These are phyloP conservation scores for Pogona vitticeps DNA, from an alignment of 2,113 vertebrate species.

Conservation along the genomic window DNA sequence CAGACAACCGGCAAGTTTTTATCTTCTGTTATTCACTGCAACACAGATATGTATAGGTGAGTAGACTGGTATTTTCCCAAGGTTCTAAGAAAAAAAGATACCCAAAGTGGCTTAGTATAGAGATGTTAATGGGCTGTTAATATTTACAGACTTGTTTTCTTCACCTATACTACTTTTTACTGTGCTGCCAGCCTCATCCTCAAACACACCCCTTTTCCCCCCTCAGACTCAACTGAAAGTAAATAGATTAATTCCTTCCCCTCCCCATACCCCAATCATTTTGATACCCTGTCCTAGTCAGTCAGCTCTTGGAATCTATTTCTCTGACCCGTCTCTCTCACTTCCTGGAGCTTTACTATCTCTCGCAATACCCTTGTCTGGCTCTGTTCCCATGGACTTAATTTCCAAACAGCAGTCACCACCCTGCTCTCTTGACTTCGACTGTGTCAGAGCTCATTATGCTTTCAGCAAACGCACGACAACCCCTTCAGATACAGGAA, in stretches of 20 bases:
- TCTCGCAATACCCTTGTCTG: background rate
- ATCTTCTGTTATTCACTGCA: background rate
- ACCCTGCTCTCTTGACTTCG: background rate
- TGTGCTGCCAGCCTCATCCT: background rate
- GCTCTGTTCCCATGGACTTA: slow-evolving; percentile 38
- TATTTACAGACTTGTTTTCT: background rate
- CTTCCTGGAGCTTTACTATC: slow-evolving; percentile 25
- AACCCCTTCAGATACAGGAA: slow-evolving; percentile 36
- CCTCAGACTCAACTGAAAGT: background rate
- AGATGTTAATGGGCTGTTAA: background rate
- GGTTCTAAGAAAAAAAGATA: background rate
- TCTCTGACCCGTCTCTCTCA: slow-evolving; percentile 7
- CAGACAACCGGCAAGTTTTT: background rate
- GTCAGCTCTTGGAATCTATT: background rate
- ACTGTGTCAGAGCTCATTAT: slow-evolving; percentile 32
- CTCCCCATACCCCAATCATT: background rate
- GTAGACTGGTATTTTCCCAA: background rate
- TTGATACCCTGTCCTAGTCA: background rate
- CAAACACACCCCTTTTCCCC: too few species aligned
- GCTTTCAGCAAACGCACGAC: slow-evolving; percentile 39
- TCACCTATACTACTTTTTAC: background rate
- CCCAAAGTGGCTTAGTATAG: background rate
- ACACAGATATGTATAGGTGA: background rate
- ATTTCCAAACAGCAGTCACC: slow-evolving; percentile 43
- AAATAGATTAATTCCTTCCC: background rate